Evolutionary conservation across 2,888 invertebrate genomes (phyloP).

Genomic region (Synanthedon andrenaeformis): DNA sequence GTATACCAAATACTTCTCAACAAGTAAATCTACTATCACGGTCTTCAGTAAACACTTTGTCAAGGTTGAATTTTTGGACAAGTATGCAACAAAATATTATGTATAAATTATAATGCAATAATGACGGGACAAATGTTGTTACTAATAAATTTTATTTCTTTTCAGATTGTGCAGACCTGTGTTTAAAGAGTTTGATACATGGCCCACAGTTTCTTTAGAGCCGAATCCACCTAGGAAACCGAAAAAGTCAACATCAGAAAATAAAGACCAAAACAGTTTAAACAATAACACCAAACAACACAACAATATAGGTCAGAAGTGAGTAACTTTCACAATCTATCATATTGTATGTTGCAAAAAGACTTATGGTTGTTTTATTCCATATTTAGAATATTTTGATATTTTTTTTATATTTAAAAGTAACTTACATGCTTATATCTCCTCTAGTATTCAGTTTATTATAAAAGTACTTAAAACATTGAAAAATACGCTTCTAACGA

Average conservation of each 20-base stretch:
- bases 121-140: slow-evolving; percentile 19
- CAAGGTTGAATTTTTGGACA: slow-evolving; percentile 78
- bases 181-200: slow-evolving; percentile 73
- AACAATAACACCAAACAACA: slow-evolving; percentile 20
- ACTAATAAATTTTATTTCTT: slow-evolving; percentile 10
- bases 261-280: slow-evolving; percentile 23
- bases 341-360: too few relatives aligned
- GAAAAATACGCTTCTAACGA: too few relatives aligned
- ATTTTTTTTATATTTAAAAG: too few relatives aligned
- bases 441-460: too few relatives aligned
- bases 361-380: too few relatives aligned
- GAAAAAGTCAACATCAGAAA: slow-evolving; percentile 40
- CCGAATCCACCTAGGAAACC: slow-evolving; percentile 43
- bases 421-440: too few relatives aligned
- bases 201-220: slow-evolving; percentile 70
- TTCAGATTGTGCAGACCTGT: slow-evolving; percentile 71
- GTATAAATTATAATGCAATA: slow-evolving; percentile 2
- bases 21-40: slow-evolving; percentile 70
- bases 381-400: too few relatives aligned
- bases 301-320: slow-evolving; percentile 34
- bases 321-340: too few relatives aligned
- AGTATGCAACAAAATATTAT: slow-evolving; percentile 51
- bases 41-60: slow-evolving; percentile 76
- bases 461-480: too few relatives aligned
- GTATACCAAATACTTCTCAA: slow-evolving; percentile 66